Conservation (phyloP, 2,888 invertebrate species). For the Watsonalla binaria region DNA sequence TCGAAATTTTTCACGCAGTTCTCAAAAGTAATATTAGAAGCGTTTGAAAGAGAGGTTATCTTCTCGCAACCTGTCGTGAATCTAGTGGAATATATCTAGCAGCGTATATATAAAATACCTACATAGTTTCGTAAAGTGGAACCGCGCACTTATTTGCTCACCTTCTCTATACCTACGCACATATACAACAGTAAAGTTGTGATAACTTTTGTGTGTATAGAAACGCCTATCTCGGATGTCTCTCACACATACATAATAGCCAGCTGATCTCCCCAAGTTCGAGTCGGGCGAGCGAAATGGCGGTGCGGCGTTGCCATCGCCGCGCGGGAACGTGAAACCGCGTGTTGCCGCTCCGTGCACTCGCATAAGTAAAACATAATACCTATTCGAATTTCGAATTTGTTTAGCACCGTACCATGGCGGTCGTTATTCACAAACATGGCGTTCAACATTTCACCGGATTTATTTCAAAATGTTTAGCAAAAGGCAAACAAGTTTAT, state of each 20-base stretch:
- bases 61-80: no score
- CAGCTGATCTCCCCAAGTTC: slow-evolving; percentile 27
- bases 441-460: neutral
- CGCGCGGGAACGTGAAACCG: slow-evolving; percentile 16
- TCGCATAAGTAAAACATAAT: slow-evolving; percentile 30
- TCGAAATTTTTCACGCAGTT: no score
- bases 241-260: slow-evolving; percentile 18
- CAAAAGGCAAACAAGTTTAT: slow-evolving; percentile 19
- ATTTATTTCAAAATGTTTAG: neutral
- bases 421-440: neutral
- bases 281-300: slow-evolving; percentile 39
- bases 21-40: no score
- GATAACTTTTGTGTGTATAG: neutral
- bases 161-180: no score
- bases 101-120: no score
- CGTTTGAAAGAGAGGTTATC: no score
- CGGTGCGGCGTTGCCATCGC: slow-evolving; percentile 36
- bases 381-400: slow-evolving; percentile 48
- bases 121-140: no score
- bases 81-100: no score
- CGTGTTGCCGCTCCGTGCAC: slow-evolving; percentile 46
- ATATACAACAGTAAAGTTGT: no score
- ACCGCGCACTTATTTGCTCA: no score
- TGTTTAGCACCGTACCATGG: slow-evolving; percentile 45
- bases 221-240: neutral